These are phyloP conservation scores for Mimumesa dahlbomi DNA, from an alignment of 2,888 invertebrate species.

Conservation along the genomic window DNA sequence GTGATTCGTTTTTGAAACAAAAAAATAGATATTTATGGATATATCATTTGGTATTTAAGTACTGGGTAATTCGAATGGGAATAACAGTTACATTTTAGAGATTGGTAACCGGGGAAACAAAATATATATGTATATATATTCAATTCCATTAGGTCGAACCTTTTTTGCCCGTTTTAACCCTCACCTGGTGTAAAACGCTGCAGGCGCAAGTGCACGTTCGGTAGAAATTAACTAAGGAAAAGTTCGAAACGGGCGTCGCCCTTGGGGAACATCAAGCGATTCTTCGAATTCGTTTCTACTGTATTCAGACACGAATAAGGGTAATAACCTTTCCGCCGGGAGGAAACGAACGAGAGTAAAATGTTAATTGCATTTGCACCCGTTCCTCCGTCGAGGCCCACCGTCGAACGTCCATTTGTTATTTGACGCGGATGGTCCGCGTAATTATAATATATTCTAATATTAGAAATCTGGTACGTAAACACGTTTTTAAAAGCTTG, in stretches of 20 bases:
- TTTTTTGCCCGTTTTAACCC: constrained; percentile 28
- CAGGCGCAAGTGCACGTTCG: constrained; percentile 13
- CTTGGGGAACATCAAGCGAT: constrained; percentile 34
- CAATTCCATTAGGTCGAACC: too few species aligned
- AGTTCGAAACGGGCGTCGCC: constrained; percentile 34
- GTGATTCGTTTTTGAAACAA: too few species aligned
- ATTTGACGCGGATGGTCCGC: neutral
- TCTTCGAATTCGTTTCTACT: constrained; percentile 48
- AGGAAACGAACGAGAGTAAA: constrained; percentile 1
- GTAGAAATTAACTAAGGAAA: constrained; percentile 37
- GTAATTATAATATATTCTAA: neutral
- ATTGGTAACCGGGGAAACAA: too few species aligned
- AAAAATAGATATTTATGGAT: too few species aligned
- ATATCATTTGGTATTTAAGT: too few species aligned
- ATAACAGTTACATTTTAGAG: too few species aligned
- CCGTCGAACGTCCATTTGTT: neutral
- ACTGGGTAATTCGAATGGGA: too few species aligned
- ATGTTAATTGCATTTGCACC: constrained; percentile 17
- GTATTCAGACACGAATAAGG: constrained; percentile 26
- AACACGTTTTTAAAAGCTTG: too few species aligned
- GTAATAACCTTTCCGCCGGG: constrained; percentile 13
- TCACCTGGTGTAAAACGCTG: constrained; percentile 37
- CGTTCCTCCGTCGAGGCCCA: neutral
- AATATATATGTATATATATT: too few species aligned
- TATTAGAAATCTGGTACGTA: too few species aligned